Conservation (phyloP, 2,888 invertebrate species). For the Cryptus armator region DNA sequence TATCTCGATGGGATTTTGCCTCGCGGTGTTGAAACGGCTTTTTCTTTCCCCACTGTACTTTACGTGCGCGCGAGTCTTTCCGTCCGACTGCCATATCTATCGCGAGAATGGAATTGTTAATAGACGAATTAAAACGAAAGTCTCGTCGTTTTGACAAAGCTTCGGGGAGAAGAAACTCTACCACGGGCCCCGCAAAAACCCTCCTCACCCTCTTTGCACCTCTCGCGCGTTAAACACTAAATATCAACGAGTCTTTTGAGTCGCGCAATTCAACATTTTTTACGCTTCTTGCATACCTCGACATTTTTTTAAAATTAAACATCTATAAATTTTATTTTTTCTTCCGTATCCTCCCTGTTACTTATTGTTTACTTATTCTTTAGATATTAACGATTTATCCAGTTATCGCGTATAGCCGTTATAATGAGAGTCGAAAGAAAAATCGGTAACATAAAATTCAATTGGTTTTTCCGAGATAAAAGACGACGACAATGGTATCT, state of each 20-base stretch:
- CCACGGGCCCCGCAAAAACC: neutral
- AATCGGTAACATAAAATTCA: neutral
- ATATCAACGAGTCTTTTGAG: neutral
- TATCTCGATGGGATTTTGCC: constrained; percentile 16
- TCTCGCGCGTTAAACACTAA: neutral
- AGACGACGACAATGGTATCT: neutral
- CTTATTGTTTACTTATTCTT: constrained; percentile 27
- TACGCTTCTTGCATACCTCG: constrained; percentile 3
- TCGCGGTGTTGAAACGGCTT: neutral
- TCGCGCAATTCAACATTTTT: neutral
- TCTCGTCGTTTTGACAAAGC: constrained; percentile 46
- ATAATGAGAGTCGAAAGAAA: constrained; percentile 28
- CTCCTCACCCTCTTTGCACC: neutral
- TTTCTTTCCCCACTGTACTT: neutral
- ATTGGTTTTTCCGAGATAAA: neutral
- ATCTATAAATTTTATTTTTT: neutral
- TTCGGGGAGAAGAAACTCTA: neutral
- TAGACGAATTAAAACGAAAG: constrained; percentile 39
- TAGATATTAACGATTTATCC: constrained; percentile 13
- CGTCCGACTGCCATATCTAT: constrained; percentile 64
- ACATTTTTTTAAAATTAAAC: neutral
- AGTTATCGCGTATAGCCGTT: neutral
- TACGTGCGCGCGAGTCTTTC: constrained; percentile 49
- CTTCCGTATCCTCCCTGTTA: neutral
- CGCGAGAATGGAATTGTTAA: constrained; percentile 54